Percentiles rank a stretch among this genome's conserved stretches.
Conservation (phyloP, 2,888 invertebrate species). For the Panzeria rudis region DNA sequence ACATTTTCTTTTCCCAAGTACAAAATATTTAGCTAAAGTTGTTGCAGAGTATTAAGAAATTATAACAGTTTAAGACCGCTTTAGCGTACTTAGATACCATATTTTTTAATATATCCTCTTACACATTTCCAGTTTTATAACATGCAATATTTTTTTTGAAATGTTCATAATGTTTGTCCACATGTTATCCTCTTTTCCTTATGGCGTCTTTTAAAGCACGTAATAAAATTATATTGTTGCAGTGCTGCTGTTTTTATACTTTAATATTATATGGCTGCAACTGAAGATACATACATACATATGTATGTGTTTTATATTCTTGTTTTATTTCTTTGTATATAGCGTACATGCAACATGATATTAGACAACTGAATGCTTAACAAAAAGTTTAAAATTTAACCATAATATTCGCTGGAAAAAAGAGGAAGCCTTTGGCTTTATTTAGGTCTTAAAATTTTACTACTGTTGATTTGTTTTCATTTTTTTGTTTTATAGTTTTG, state of each 20-base stretch:
- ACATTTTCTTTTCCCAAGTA: no score
- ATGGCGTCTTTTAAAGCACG: not conserved
- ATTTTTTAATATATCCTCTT: not conserved
- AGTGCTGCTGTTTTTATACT: not conserved
- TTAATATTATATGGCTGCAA: not conserved
- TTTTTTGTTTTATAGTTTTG: not conserved
- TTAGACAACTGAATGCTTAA: not conserved
- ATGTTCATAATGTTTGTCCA: not conserved
- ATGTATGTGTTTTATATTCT: not conserved
- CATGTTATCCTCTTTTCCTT: not conserved
- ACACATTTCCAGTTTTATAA: not conserved
- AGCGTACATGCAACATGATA: not conserved
- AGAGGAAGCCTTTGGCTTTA: slow-evolving; percentile 1
- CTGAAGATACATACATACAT: not conserved
- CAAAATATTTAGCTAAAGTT: no score
- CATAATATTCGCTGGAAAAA: not conserved
- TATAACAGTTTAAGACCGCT: not conserved
- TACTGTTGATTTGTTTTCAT: slow-evolving; percentile 3
- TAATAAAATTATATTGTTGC: slow-evolving; percentile 7
- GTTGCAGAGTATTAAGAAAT: not conserved
- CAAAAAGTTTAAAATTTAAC: not conserved
- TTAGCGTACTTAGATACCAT: not conserved
- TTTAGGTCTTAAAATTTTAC: not conserved
- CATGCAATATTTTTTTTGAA: not conserved
- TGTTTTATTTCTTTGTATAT: not conserved